Evolutionary conservation across 1,140 invertebrate species (phyloP), one percentile per base, ranked within the genome.

Genomic region (Eriosoma lanigerum): DNA sequence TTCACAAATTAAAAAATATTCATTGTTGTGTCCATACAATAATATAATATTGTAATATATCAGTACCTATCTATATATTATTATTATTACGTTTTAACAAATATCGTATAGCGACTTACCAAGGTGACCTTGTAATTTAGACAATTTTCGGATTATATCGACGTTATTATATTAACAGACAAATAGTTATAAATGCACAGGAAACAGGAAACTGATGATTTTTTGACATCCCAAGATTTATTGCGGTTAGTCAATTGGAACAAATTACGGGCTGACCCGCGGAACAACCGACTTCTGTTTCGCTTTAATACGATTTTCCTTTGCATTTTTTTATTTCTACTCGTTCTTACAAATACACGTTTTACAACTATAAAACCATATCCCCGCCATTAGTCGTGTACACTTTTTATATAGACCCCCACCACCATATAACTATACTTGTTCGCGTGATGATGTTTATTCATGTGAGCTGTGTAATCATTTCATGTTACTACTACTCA

Each of bases 151-250:
- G 68, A 72, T 72, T 50, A 70, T 70, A 70, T 70, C 66, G 66
- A 72, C 68, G 68, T 52, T 52, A 50, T 72, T 72, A 72, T 50
- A 50, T 29, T 50, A 50, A 72, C 68, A 29, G 68, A 52, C 68
- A n/a, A 24, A 52, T 19, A 29, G 24, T 52, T 52, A 50, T 72
- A 78, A 78, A 78, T 62, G 75, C 75, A 62, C 75, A 78, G 75
- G 75, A 78, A 78, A 78, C 75, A 78, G 75, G 75, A 78, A 78
- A 78, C 75, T 56, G 75, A 78, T 78, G 75, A 78, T 78, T 78
- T 78, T 78, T 78, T 78, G 75, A 78, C 75, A 62, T 78, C 75
- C 52, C 21, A 60, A 62, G 75, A 78, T 78, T 78, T 78, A 78
- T 78, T 78, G 75, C 75, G 56, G 75, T 60, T 60, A 78, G 75